A percentile compares a stretch with the other conserved stretches of the same genome.
These are phyloP conservation scores for Oncorhynchus tshawytscha DNA, from an alignment of 2,113 vertebrate species.

Conservation along the genomic window DNA sequence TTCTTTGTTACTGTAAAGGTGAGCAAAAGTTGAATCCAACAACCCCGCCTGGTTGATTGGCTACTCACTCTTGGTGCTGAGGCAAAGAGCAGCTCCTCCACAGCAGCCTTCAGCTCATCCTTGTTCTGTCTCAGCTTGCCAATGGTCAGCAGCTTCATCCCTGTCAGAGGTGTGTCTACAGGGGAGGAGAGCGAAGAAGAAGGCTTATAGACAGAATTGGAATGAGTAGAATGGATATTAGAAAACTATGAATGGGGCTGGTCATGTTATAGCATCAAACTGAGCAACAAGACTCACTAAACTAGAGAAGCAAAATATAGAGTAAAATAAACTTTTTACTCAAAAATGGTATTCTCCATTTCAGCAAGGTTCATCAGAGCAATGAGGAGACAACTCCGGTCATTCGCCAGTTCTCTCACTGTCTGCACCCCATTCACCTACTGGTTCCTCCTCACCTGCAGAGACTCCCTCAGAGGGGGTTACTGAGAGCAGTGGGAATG, in stretches of 20 bases:
- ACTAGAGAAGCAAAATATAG: neutral
- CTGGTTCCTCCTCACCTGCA: conserved; percentile 67
- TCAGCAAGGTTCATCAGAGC: too few species aligned
- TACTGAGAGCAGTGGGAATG: conserved; percentile 38
- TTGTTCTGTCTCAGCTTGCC: conserved; percentile 92
- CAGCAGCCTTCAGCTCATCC: conserved; percentile 83
- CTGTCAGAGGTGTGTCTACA: conserved; percentile 84
- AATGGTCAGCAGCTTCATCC: conserved; percentile 84
- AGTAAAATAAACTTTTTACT: too few species aligned
- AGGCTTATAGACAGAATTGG: neutral
- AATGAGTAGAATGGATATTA: neutral
- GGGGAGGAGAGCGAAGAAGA: neutral
- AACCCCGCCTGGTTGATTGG: neutral
- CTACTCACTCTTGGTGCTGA: conserved; percentile 91
- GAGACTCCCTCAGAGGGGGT: conserved; percentile 58
- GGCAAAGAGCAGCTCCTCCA: conserved; percentile 85
- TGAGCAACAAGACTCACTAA: too few species aligned
- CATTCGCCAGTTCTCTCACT: too few species aligned
- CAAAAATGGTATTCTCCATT: too few species aligned
- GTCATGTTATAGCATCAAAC: too few species aligned
- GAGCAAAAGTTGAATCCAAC: too few species aligned
- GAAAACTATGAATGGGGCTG: neutral
- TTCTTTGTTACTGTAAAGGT: too few species aligned
- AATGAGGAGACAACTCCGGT: too few species aligned
- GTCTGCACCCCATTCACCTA: neutral